Evolutionary conservation across 2,113 vertebrate genomes (phyloP), one percentile per base, ranked within the genome.

Genomic region (Ivindomyrus marchei): DNA sequence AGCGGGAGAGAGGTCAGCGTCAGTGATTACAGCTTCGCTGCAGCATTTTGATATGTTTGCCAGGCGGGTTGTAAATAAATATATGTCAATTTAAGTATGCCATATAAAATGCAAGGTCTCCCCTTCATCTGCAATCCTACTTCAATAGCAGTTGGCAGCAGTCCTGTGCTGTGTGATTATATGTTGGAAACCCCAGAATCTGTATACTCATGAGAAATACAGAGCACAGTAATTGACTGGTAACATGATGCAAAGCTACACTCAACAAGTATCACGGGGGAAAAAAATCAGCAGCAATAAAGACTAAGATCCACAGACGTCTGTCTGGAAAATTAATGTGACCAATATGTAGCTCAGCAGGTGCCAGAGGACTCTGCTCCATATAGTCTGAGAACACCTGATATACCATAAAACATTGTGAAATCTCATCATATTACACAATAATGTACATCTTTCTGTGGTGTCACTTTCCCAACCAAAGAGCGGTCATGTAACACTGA

Each of bases 1-100:
- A 90, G 95, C 95, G 95, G 97, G 93, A 97, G 95, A 92, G 1
- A 95, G 92, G 93, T 97, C 96, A 98, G 96, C 95, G 4, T 42
- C 74, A 89, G 93, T 89, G 92, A 70, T 52, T 49, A 52, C 90
- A 36, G 45, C 11, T n/a, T 39, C 15, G 15, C 3, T 27, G 70
- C 36, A 19, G 70, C 27, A 77, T 77, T 77, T 39, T 39, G 70
- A 15, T 77, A 39, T 6, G 45, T 47, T 24, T 46, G 7, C 42
- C 45, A 47, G 21, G 83, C 19, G 8, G 80, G 6, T 46, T 47
- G 21, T 24, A 36, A 85, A 46, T 47, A 85, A 9, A 47, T n/a
- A 46, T 7, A 47, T 46, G n/a, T 27, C 77, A 85, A 24, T 47
- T 46, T 47, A 46, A 85, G 7, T 11, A 47, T 46, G 42, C 21